A percentile compares a stretch with the other conserved stretches of the same genome.
Evolutionary conservation across 2,797 vertebrate genomes (phyloP).

Genomic region (Labroides dimidiatus): DNA sequence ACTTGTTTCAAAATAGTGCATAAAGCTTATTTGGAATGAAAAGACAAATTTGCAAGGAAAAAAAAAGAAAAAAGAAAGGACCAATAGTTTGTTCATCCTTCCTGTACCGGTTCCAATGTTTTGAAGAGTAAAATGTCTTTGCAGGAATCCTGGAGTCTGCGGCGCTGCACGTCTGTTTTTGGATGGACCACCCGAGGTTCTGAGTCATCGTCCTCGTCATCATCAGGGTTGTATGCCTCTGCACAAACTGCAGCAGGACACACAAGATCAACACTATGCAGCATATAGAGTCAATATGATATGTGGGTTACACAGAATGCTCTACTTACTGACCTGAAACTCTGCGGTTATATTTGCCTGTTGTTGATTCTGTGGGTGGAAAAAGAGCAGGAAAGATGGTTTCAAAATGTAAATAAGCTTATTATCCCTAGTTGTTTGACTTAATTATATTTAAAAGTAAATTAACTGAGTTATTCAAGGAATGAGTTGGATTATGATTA

Average conservation of each 20-base stretch:
- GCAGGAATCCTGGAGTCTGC: constrained; percentile 93
- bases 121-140: constrained; percentile 95
- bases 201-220: constrained; percentile 91
- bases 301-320: background rate
- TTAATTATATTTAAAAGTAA: no score
- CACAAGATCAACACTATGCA: background rate
- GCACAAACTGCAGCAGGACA: constrained; percentile 88
- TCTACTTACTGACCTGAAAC: constrained; percentile 87
- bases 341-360: constrained; percentile 88
- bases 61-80: background rate
- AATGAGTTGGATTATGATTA: no score
- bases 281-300: background rate
- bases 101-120: constrained; percentile 91
- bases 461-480: no score
- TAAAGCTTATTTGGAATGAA: no score
- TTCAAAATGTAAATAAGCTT: background rate
- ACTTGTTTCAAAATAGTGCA: no score
- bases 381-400: background rate
- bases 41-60: no score
- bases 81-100: background rate
- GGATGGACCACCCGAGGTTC: constrained; percentile 90
- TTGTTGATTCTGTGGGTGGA: constrained; percentile 70
- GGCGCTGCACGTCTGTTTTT: constrained; percentile 92
- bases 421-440: background rate
- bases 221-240: constrained; percentile 95